Base-by-base conservation (phyloP, 2,888 invertebrate species). In the Thumatha senex region DNA sequence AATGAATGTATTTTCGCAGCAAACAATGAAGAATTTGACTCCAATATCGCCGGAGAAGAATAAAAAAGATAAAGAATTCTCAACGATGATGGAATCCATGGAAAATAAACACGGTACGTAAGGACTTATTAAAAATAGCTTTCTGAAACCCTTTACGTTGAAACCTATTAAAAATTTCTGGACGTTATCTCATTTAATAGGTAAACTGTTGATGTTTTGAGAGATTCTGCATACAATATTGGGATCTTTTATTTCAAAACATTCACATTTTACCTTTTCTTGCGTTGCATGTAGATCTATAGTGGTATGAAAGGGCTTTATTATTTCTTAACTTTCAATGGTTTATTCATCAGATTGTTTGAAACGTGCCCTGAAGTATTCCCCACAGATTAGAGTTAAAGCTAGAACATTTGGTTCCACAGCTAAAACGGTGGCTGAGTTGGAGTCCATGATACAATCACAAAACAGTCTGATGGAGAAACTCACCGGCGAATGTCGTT, bases 391-490 rank as follows among this genome's bases (percentile, higher is more conserved):
- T 41, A 59, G 45, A 67, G 64, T 60, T 64, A 62, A 67, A 84
- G 80, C 76, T 76, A 79, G 80, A 80, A 78, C 78, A 82, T 89
- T 89, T 89, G 89, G 84, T 89, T 89, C 86, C 89, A 84, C 95
- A 96, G 96, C 95, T 93, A 95, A 95, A 92, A 96, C 96, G 84
- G 96, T 97, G 92, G 95, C 95, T 93, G 96, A 96, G 92, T 95
- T 97, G 93, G 97, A 97, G 94, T 94, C 95, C 88, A 95, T 96
- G 95, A 95, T 97, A 92, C 95, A 95, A 92, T 96, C 95, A 92
- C 97, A 97, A 95, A 96, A 96, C 94, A 95, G 95, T 94, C 96
- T 96, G 94, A 96, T 97, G 95, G 96, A 96, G 93, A 96, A 96
- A 94, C 94, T 97, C 92, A 96, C 96, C 84, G 94, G 93, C 84